Evolutionary conservation across 2,888 invertebrate species (phyloP).

Genomic region (Hyposoter didymator): DNA sequence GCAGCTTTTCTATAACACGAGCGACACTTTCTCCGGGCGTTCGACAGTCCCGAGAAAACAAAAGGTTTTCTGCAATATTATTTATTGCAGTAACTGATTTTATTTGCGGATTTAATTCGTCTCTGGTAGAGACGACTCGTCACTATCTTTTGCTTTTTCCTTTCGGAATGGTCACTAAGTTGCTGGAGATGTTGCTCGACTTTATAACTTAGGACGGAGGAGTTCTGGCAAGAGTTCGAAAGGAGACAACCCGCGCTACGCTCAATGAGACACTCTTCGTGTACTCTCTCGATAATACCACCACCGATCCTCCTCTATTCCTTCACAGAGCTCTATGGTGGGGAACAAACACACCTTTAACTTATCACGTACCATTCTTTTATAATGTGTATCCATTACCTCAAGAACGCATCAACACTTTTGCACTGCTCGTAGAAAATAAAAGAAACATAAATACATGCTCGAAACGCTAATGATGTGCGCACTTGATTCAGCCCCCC

Average conservation of each 20-base stretch:
- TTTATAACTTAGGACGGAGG: neutral
- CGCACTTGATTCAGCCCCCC: conserved; percentile 1
- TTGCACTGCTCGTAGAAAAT: conserved; percentile 9
- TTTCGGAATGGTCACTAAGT: neutral
- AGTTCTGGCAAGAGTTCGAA: conserved; percentile 33
- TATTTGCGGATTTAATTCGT: neutral
- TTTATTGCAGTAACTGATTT: neutral
- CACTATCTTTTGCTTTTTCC: neutral
- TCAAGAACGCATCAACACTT: neutral
- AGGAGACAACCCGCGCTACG: conserved; percentile 30
- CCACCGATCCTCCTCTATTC: conserved; percentile 39
- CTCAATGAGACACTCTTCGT: conserved; percentile 24
- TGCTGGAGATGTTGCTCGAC: neutral
- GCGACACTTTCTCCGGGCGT: conserved; percentile 72
- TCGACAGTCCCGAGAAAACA: conserved; percentile 46
- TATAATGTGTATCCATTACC: conserved; percentile 13
- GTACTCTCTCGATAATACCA: conserved; percentile 25
- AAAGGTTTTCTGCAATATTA: conserved; percentile 35
- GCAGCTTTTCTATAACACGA: conserved; percentile 67
- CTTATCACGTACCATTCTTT: conserved; percentile 37
- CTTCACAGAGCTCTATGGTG: conserved; percentile 24
- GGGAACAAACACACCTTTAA: conserved; percentile 51
- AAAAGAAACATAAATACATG: conserved; percentile 2
- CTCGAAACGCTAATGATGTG: neutral
- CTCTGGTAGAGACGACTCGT: neutral